Percentiles rank a stretch among this genome's conserved stretches.
Conservation (phyloP, 2,888 invertebrate genomes). For the Eristalis arbustorum region DNA sequence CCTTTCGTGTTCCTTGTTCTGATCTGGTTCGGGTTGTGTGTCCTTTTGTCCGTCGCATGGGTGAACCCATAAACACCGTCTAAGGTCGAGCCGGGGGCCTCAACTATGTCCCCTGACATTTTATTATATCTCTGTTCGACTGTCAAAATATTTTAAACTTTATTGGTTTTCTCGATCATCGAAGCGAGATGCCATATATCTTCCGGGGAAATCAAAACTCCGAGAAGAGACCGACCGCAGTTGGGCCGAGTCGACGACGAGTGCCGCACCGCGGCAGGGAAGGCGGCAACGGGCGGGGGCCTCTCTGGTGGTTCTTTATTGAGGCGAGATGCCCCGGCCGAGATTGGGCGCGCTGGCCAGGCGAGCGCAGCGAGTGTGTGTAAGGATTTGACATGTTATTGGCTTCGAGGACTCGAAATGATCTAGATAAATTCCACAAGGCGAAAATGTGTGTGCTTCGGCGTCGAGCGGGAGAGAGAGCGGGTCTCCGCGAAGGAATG, state of each 20-base stretch:
- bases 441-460: conserved; percentile 29
- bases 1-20: conserved; percentile 14
- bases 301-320: conserved; percentile 30
- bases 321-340: conserved; percentile 33
- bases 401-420: conserved; percentile 62
- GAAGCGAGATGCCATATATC: conserved; percentile 65
- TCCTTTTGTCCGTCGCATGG: conserved; percentile 25
- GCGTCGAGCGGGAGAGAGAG: neutral
- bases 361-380: conserved; percentile 26
- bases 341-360: conserved; percentile 48
- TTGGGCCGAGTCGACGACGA: neutral
- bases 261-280: neutral
- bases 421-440: conserved; percentile 66
- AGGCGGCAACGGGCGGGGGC: neutral
- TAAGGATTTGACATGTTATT: conserved; percentile 61
- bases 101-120: conserved; percentile 53
- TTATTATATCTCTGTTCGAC: conserved; percentile 61
- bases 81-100: conserved; percentile 29
- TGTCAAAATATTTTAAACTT: conserved; percentile 68
- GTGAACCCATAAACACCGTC: conserved; percentile 60
- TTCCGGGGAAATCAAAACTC: conserved; percentile 64
- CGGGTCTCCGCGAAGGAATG: conserved; percentile 26
- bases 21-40: conserved; percentile 29
- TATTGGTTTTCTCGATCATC: conserved; percentile 69
- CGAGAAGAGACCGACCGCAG: conserved; percentile 38